phyloP scores from a whole-genome alignment of 2,113 vertebrate genomes.

The Psephotus haematonotus region DNA sequence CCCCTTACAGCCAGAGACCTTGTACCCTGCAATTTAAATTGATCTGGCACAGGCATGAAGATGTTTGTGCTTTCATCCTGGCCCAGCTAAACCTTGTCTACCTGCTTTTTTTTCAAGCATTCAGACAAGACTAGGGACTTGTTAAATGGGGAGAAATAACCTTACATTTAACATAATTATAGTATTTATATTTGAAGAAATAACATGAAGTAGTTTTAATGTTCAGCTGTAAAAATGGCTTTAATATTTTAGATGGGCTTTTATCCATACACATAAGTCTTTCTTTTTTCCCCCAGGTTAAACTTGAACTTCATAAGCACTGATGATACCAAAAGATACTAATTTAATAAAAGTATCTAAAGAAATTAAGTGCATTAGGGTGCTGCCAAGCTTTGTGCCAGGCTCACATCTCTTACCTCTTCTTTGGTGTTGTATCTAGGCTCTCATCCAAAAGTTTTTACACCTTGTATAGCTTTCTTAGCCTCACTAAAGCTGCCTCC shows the following conservation, averaged over 20 bases:
- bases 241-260: neutral
- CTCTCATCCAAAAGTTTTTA: neutral
- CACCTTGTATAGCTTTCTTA: accelerated
- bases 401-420: neutral
- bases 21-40: neutral
- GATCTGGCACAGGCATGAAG: neutral
- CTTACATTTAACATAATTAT: neutral
- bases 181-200: neutral
- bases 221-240: neutral
- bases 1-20: neutral
- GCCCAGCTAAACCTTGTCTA: neutral
- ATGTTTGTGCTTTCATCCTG: neutral
- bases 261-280: neutral
- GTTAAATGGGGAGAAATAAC: neutral
- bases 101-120: neutral
- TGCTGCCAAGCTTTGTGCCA: neutral
- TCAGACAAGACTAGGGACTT: neutral
- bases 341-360: neutral
- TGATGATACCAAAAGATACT: neutral
- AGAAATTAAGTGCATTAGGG: neutral
- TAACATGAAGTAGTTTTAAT: neutral
- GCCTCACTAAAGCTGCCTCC: neutral
- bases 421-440: neutral
- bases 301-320: neutral
- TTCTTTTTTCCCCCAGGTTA: neutral